A percentile compares a stretch with the other conserved stretches of the same genome.
phyloP scores from a whole-genome alignment of 2,888 invertebrate genomes.

The Cephalotes varians region DNA sequence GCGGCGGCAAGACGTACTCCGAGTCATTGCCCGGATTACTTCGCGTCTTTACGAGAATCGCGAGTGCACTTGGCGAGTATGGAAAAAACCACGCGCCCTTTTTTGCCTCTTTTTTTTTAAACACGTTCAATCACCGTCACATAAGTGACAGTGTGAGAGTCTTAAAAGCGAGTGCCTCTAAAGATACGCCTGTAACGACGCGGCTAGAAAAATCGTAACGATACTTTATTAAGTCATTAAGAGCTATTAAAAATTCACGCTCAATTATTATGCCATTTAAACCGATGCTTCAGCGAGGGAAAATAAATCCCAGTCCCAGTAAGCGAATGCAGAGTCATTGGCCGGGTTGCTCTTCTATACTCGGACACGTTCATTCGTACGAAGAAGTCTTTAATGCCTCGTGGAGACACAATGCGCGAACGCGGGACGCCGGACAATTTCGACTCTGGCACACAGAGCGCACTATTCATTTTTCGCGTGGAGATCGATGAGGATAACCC shows the following conservation, averaged over 20 bases:
- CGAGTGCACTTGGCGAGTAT: not conserved
- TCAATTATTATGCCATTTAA: slow-evolving; percentile 6
- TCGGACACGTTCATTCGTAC: not conserved
- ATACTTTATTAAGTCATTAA: slow-evolving; percentile 17
- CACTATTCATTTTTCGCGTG: slow-evolving; percentile 80
- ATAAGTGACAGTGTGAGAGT: not conserved
- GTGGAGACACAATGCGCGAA: slow-evolving; percentile 77
- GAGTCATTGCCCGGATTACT: slow-evolving; percentile 50
- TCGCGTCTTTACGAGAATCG: slow-evolving; percentile 25
- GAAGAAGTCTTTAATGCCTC: slow-evolving; percentile 80
- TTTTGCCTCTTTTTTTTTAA: not conserved
- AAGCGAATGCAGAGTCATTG: slow-evolving; percentile 41
- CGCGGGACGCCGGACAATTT: slow-evolving; percentile 73
- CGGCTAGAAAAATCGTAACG: not conserved
- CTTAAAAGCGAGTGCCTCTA: not conserved
- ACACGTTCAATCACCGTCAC: slow-evolving; percentile 9
- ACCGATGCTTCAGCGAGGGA: not conserved
- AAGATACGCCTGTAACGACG: not conserved
- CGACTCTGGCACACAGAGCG: slow-evolving; percentile 66
- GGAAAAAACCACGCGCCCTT: not conserved
- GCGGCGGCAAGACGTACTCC: slow-evolving; percentile 44
- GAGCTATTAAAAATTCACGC: slow-evolving; percentile 15
- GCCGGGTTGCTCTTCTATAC: not conserved
- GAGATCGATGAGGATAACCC: slow-evolving; percentile 78
- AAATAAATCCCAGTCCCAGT: not conserved